Evolutionary conservation across 1,140 invertebrate species (phyloP).

Genomic region (Neodiprion fabricii): DNA sequence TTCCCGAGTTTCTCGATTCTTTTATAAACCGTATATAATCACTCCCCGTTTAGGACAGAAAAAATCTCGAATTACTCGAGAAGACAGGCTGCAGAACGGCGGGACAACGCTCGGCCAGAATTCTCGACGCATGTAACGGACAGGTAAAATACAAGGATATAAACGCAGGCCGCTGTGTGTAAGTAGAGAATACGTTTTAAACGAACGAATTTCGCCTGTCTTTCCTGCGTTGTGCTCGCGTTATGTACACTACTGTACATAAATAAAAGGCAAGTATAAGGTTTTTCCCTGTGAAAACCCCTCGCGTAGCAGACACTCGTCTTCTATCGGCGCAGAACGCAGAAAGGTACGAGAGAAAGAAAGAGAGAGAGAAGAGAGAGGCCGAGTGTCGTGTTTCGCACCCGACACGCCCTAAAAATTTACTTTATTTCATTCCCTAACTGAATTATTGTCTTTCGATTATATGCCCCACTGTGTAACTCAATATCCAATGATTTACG

Average conservation of each 20-base stretch:
- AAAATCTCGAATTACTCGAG: background rate
- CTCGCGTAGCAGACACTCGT: too few species aligned
- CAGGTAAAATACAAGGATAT: background rate
- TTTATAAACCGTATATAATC: background rate
- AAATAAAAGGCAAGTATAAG: too few species aligned
- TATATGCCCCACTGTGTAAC: background rate
- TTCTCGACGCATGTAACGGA: too few species aligned
- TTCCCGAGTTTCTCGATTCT: too few species aligned
- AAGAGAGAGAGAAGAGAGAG: background rate
- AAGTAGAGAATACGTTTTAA: background rate
- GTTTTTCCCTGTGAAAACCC: too few species aligned
- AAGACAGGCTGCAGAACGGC: background rate
- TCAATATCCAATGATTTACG: conserved; percentile 3
- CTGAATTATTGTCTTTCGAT: conserved; percentile 1
- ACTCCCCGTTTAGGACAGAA: background rate
- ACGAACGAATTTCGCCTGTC: background rate
- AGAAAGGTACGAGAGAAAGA: background rate
- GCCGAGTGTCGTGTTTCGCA: background rate
- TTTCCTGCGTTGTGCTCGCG: background rate
- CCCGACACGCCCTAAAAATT: conserved; percentile 1
- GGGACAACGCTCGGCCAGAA: too few species aligned
- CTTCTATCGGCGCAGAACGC: too few species aligned
- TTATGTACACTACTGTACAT: too few species aligned
- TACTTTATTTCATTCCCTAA: conserved; percentile 7
- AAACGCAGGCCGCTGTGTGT: background rate